Conservation (phyloP, 2,888 invertebrate genomes). For the Hemithea aestivaria region DNA sequence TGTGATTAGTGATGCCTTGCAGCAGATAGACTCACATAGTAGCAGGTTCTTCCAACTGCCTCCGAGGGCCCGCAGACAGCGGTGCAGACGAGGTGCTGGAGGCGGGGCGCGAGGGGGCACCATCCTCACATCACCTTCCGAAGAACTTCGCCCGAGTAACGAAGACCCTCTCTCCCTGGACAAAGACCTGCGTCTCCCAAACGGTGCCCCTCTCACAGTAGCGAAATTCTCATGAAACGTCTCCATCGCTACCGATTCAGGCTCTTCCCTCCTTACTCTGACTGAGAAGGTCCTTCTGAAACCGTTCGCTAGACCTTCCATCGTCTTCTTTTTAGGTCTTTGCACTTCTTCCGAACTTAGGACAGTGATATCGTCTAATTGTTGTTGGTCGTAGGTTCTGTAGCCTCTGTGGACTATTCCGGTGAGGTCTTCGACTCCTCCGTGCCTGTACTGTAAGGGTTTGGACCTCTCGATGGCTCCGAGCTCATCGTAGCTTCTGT, state of each 20-base stretch:
- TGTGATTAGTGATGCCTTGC: constrained; percentile 26
- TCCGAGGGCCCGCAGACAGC: constrained; percentile 86
- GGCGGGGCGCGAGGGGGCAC: constrained; percentile 58
- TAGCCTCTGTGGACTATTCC: constrained; percentile 53
- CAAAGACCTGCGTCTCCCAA: constrained; percentile 66
- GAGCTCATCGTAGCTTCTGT: constrained; percentile 72
- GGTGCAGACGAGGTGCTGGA: constrained; percentile 78
- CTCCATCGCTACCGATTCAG: constrained; percentile 65
- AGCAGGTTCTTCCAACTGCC: constrained; percentile 90
- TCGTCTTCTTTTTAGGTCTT: constrained; percentile 60
- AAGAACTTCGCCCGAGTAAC: constrained; percentile 82
- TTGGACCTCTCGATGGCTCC: constrained; percentile 59
- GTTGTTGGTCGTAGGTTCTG: constrained; percentile 49
- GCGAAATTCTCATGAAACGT: constrained; percentile 68
- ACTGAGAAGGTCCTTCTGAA: constrained; percentile 71
- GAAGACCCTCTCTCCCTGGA: constrained; percentile 73
- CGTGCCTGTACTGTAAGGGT: constrained; percentile 62
- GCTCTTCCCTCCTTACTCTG: constrained; percentile 54
- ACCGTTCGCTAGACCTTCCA: constrained; percentile 66
- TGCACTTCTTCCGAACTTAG: constrained; percentile 70
- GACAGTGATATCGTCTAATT: constrained; percentile 69
- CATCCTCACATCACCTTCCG: constrained; percentile 83
- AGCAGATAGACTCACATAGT: constrained; percentile 82
- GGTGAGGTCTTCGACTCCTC: constrained; percentile 64
- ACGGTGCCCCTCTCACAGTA: constrained; percentile 67